Evolutionary conservation across 2,113 vertebrate genomes (phyloP).

Genomic region (Apodemus speciosus): DNA sequence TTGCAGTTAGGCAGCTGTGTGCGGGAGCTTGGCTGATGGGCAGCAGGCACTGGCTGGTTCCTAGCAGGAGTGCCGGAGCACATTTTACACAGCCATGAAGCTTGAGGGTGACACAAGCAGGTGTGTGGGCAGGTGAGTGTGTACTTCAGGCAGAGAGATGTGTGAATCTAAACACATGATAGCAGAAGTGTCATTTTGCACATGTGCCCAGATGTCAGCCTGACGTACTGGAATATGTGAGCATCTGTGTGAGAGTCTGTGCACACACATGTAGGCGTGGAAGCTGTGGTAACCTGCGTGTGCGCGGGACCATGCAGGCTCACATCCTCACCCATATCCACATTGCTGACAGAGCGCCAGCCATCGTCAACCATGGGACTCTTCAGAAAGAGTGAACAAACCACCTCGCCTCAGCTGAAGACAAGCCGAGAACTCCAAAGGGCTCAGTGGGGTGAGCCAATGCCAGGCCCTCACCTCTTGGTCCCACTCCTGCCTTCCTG

Average conservation of each 20-base stretch:
- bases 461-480: not conserved
- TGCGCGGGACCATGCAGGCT: accelerated
- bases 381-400: not conserved
- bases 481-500: not conserved
- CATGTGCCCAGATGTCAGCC: too few relatives aligned
- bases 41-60: not conserved
- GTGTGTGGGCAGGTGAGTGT: not conserved
- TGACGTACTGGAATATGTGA: accelerated
- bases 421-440: not conserved
- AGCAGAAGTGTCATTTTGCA: not conserved
- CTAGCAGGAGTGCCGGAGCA: accelerated
- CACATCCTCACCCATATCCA: not conserved
- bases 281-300: too few relatives aligned
- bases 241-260: not conserved
- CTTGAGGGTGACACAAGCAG: not conserved
- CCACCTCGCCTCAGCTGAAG: not conserved
- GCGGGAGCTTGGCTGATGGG: not conserved
- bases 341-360: accelerated
- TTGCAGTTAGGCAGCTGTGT: not conserved
- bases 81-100: not conserved
- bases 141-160: too few relatives aligned
- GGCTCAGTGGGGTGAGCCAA: too few relatives aligned
- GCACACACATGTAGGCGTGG: accelerated
- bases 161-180: not conserved
- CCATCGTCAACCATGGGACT: not conserved